Conservation (phyloP, 2,113 vertebrate species). For the Hyperopisus bebe region DNA sequence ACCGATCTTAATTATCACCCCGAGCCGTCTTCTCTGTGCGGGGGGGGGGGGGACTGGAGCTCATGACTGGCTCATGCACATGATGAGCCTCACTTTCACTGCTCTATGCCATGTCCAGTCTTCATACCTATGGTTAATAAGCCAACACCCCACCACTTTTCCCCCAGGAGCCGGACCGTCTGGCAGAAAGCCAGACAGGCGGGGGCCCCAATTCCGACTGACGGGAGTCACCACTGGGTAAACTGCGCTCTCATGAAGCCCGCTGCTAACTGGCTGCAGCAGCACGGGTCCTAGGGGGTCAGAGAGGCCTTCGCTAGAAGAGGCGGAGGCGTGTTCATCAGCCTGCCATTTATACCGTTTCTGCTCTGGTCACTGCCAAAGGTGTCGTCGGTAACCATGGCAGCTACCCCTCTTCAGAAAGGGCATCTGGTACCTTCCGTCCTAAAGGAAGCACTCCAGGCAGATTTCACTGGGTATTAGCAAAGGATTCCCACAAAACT, state of each 20-base stretch:
- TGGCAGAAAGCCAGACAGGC: background rate
- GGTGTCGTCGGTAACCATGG: background rate
- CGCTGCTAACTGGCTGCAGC: background rate
- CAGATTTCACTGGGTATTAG: background rate
- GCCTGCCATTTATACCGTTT: background rate
- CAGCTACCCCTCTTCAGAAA: background rate
- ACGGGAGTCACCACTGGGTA: background rate
- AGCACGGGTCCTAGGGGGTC: background rate
- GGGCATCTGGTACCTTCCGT: background rate
- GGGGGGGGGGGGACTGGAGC: too few relatives aligned
- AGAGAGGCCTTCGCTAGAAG: background rate
- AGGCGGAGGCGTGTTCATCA: background rate
- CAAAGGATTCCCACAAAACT: background rate
- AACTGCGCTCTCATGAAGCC: background rate
- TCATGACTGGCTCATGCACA: background rate
- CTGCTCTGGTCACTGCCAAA: background rate
- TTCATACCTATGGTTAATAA: background rate
- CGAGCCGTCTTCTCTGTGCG: background rate
- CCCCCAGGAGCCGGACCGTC: background rate
- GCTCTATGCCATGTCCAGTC: background rate
- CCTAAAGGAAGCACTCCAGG: background rate
- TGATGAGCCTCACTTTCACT: background rate
- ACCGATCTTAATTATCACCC: background rate
- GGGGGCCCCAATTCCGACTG: background rate
- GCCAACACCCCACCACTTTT: background rate